Evolutionary conservation across 2,113 vertebrate genomes (phyloP).

Genomic region (Saimiri boliviensis): DNA sequence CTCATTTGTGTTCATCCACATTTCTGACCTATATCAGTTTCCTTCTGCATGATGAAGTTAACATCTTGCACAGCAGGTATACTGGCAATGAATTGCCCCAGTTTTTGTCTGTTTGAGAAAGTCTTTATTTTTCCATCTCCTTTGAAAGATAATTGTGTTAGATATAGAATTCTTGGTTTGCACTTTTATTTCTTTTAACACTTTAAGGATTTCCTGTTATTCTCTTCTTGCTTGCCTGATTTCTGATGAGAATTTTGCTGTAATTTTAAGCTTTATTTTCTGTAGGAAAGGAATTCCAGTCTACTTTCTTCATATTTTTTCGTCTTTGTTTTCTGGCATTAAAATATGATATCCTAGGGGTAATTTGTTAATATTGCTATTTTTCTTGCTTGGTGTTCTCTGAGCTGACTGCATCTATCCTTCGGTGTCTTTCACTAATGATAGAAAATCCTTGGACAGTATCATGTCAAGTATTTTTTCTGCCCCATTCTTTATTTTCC

Average conservation of each 20-base stretch:
- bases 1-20: not conserved
- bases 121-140: not conserved
- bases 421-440: not conserved
- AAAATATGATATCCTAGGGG: not conserved
- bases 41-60: not conserved
- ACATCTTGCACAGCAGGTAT: not conserved
- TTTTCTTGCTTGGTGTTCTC: not conserved
- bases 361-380: not conserved
- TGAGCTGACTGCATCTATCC: not conserved
- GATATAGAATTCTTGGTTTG: not conserved
- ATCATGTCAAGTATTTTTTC: constrained; percentile 13
- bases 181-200: not conserved
- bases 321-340: not conserved
- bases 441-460: not conserved
- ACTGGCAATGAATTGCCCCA: not conserved
- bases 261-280: constrained; percentile 1
- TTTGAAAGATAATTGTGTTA: not conserved
- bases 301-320: not conserved
- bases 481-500: not conserved
- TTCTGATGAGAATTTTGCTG: not conserved
- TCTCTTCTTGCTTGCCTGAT: not conserved
- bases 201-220: not conserved
- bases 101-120: not conserved
- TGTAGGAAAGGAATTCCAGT: not conserved
- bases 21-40: not conserved